phyloP scores from a whole-genome alignment of 2,888 invertebrate genomes.

The Danaus chrysippus region DNA sequence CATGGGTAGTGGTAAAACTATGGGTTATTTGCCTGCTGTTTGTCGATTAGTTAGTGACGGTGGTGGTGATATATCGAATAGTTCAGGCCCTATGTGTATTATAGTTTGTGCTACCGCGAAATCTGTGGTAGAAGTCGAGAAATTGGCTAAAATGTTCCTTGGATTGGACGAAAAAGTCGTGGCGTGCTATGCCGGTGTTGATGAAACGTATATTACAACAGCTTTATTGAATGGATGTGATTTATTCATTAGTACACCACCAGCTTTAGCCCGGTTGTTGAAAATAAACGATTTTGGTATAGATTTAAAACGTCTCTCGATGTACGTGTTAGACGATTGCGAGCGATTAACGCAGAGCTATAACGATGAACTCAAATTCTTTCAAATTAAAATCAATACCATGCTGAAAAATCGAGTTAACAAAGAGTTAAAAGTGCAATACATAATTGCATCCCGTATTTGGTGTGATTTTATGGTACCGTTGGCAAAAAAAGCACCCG shows the following conservation, averaged over 20 bases:
- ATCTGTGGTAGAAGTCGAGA: slow-evolving; percentile 72
- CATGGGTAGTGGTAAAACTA: slow-evolving; percentile 82
- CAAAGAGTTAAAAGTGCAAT: slow-evolving; percentile 74
- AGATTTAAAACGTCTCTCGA: slow-evolving; percentile 80
- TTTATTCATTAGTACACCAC: slow-evolving; percentile 84
- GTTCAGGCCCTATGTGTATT: slow-evolving; percentile 81
- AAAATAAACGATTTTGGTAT: slow-evolving; percentile 60
- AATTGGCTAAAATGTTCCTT: slow-evolving; percentile 61
- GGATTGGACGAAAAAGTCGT: slow-evolving; percentile 51
- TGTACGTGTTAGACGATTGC: slow-evolving; percentile 85
- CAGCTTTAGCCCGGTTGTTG: slow-evolving; percentile 70
- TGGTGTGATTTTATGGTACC: slow-evolving; percentile 82
- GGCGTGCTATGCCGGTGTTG: slow-evolving; percentile 66
- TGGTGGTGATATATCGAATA: slow-evolving; percentile 45
- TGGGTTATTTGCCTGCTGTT: slow-evolving; percentile 84
- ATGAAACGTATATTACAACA: slow-evolving; percentile 52
- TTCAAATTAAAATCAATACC: slow-evolving; percentile 62
- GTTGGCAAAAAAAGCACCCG: slow-evolving; percentile 75
- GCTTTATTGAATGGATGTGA: slow-evolving; percentile 83
- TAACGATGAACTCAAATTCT: slow-evolving; percentile 59
- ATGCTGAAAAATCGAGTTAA: slow-evolving; percentile 62
- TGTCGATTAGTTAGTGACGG: slow-evolving; percentile 78
- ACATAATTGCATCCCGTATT: slow-evolving; percentile 78
- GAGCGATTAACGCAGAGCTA: slow-evolving; percentile 81
- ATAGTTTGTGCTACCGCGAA: slow-evolving; percentile 82